These are phyloP conservation scores for Tetanocera ferruginea DNA, from an alignment of 2,888 invertebrate species.

Conservation along the genomic window DNA sequence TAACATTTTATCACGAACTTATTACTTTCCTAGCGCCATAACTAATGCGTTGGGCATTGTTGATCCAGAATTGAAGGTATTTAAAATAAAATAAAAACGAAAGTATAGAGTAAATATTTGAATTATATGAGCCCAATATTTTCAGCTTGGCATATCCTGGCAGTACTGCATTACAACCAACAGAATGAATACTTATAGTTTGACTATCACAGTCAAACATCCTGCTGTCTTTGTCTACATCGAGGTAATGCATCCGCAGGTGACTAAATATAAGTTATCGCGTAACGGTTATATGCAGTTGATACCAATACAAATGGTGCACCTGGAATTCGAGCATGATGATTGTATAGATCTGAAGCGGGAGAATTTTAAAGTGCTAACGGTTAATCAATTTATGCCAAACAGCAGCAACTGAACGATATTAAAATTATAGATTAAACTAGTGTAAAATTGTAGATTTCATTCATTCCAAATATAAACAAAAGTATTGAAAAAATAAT, in stretches of 20 bases:
- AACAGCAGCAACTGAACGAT: not conserved
- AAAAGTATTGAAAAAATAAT: not conserved
- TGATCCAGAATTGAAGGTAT: constrained; percentile 74
- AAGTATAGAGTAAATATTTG: not conserved
- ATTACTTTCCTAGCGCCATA: constrained; percentile 76
- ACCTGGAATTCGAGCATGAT: constrained; percentile 57
- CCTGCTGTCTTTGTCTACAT: constrained; percentile 68
- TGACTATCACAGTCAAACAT: constrained; percentile 60
- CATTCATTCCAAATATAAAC: not conserved
- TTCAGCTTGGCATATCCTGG: constrained; percentile 60
- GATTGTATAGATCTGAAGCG: constrained; percentile 54
- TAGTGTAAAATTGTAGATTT: not conserved
- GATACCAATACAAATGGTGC: constrained; percentile 60
- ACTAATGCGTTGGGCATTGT: constrained; percentile 72
- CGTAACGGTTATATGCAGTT: constrained; percentile 68
- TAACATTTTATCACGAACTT: constrained; percentile 76
- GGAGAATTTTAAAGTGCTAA: constrained; percentile 61
- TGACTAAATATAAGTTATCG: constrained; percentile 61
- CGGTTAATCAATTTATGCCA: constrained; percentile 66
- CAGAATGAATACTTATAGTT: constrained; percentile 54
- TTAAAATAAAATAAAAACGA: not conserved
- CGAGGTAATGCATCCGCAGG: constrained; percentile 54
- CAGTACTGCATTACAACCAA: constrained; percentile 50
- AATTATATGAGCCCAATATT: not conserved
- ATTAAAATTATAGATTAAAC: not conserved